Evolutionary conservation across 2,797 vertebrate genomes (phyloP), one percentile per base, ranked within the genome.

Genomic region (Coregonus sp.): DNA sequence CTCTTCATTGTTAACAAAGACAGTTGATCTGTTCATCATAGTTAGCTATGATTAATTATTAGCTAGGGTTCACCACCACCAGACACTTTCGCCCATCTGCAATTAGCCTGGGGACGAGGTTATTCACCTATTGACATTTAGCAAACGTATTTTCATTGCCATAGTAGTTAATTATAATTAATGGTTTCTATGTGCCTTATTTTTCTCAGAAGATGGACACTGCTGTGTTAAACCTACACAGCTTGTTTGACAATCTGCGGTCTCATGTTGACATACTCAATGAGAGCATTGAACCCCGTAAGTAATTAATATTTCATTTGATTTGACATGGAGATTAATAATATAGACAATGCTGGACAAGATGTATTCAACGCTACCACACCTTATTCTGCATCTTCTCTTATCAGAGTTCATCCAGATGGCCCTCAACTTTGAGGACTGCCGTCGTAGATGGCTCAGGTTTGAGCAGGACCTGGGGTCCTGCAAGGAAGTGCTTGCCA

Each of bases 351-450:
- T n/a, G 3, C 40, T 51, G 35, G n/a, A 1, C 6, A 5, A 18
- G 5, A 40, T 37, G 20, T 73, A 11, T 37, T 2, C 29, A n/a
- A 47, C 9, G 16, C 68, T 65, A 25, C 11, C 66, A 18, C 16
- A 70, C 3, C 2, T 50, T 9, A 7, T 20, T 33, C 12, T 56
- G 11, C 20, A 35, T 18, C 3, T 50, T 52, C 11, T 29, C 33
- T 70, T 68, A 68, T 35, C 16, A 99, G 98, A 95, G 87, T 98
- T 99, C 78, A 96, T 99, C 78, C 96, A 97, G 86, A 89, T 99
- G 92, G 97, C 94, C 0, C 94, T 94, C 82, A 97, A 95, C 89
- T 99, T 99, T 71, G 97, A 99, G 40, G 94, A 97, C 61, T 95
- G 94, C 50, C 94, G 97, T n/a, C 94, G 92, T 77, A 97, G 94